Conservation (phyloP, 2,797 vertebrate species). For the Apogon talboti region DNA sequence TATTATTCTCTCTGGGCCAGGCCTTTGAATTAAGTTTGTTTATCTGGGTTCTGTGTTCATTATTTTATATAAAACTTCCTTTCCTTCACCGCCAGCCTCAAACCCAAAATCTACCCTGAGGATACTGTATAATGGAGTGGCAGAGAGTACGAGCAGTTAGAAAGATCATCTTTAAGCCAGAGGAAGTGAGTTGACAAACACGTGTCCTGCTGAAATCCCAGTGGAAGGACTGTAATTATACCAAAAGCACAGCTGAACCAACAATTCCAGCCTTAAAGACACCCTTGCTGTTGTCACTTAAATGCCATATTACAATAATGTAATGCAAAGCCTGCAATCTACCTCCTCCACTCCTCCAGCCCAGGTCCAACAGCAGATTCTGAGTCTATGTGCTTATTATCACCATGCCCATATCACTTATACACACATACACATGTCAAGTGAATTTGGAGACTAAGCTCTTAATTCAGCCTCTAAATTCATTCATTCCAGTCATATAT, state of each 20-base stretch:
- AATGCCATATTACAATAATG: background rate
- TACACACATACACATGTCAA: background rate
- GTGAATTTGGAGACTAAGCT: background rate
- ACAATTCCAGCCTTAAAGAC: background rate
- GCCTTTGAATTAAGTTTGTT: slow-evolving; percentile 17
- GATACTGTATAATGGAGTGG: slow-evolving; percentile 15
- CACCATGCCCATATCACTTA: background rate
- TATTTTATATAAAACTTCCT: slow-evolving; percentile 6
- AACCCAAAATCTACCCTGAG: slow-evolving; percentile 1
- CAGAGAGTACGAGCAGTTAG: background rate
- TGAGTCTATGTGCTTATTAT: background rate
- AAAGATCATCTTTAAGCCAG: slow-evolving; percentile 8
- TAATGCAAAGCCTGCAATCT: background rate
- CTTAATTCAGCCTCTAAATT: too few species aligned
- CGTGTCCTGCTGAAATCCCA: slow-evolving; percentile 6
- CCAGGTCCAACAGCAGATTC: background rate
- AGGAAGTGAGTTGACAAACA: slow-evolving; percentile 9
- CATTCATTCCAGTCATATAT: too few species aligned
- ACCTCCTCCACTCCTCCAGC: background rate
- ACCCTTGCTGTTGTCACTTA: background rate
- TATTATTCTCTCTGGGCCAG: slow-evolving; percentile 4
- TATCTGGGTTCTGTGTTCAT: slow-evolving; percentile 22
- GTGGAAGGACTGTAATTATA: background rate
- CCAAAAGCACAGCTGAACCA: background rate
- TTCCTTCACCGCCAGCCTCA: background rate